Evolutionary conservation across 2,797 vertebrate species (phyloP).

Genomic region (Lagorchestes hirsutus): DNA sequence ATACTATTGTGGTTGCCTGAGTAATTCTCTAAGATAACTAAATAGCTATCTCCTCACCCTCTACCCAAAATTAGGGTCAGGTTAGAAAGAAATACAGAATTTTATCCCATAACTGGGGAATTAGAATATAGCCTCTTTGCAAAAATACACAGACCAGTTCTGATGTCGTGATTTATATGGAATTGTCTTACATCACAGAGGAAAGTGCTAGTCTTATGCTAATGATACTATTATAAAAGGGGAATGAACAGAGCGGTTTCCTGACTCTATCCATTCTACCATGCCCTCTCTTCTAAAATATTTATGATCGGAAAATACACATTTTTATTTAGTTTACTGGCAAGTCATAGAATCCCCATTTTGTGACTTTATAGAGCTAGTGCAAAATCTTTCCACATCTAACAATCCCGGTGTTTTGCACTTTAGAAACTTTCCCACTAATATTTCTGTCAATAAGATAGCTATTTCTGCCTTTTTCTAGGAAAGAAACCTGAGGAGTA

Average conservation of each 20-base stretch:
- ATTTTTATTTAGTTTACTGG: neutral
- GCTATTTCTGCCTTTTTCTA: neutral
- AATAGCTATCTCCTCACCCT: no score
- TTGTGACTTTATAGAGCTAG: neutral
- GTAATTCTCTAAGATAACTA: neutral
- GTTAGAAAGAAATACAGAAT: neutral
- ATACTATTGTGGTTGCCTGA: neutral
- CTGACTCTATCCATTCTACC: neutral
- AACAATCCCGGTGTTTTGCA: neutral
- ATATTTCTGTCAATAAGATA: neutral
- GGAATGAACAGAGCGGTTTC: neutral
- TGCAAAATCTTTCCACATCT: slow-evolving; percentile 1
- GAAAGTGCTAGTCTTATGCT: neutral
- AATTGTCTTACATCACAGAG: neutral
- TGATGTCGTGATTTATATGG: neutral
- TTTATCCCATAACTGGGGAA: neutral
- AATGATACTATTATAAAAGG: neutral
- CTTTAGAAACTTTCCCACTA: neutral
- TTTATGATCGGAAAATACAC: neutral
- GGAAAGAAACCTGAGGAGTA: slow-evolving; percentile 1
- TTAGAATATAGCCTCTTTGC: neutral
- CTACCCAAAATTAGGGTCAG: neutral
- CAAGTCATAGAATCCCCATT: neutral
- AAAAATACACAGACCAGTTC: neutral
- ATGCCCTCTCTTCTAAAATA: neutral